These are phyloP conservation scores for Fukomys damarensis DNA, from an alignment of 2,113 vertebrate species.

Conservation along the genomic window DNA sequence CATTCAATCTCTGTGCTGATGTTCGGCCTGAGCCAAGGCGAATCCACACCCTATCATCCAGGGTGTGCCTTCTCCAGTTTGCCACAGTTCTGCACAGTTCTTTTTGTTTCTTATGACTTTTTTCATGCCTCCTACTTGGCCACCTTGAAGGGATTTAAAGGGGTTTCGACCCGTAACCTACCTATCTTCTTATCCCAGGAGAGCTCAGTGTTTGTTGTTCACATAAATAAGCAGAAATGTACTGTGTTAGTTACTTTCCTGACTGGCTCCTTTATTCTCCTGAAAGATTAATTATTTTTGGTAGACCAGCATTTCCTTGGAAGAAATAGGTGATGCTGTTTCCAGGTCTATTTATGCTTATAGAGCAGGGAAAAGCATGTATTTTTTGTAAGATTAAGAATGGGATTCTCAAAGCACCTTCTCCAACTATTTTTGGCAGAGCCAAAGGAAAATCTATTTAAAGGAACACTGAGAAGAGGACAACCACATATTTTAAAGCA, in stretches of 20 bases:
- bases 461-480: slow-evolving; percentile 65
- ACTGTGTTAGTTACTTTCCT: neutral
- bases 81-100: neutral
- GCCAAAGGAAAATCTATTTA: slow-evolving; percentile 74
- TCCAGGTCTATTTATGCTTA: slow-evolving; percentile 37
- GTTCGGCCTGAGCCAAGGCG: neutral
- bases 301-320: slow-evolving; percentile 8
- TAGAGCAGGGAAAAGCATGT: neutral
- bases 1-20: neutral
- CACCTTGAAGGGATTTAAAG: neutral
- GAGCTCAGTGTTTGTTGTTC: neutral
- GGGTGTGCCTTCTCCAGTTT: neutral
- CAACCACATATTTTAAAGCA: slow-evolving; percentile 58
- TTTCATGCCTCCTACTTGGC: neutral
- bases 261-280: neutral
- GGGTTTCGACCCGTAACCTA: neutral
- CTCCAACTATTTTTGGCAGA: slow-evolving; percentile 71
- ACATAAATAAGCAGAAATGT: slow-evolving; percentile 9
- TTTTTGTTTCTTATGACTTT: neutral
- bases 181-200: neutral
- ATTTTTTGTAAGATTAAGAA: slow-evolving; percentile 60
- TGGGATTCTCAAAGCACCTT: slow-evolving; percentile 71
- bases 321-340: slow-evolving; percentile 44
- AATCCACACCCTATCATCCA: neutral
- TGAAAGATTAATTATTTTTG: slow-evolving; percentile 51